Base-by-base conservation (phyloP, 2,888 invertebrate species). In the Dichetophora obliterata region DNA sequence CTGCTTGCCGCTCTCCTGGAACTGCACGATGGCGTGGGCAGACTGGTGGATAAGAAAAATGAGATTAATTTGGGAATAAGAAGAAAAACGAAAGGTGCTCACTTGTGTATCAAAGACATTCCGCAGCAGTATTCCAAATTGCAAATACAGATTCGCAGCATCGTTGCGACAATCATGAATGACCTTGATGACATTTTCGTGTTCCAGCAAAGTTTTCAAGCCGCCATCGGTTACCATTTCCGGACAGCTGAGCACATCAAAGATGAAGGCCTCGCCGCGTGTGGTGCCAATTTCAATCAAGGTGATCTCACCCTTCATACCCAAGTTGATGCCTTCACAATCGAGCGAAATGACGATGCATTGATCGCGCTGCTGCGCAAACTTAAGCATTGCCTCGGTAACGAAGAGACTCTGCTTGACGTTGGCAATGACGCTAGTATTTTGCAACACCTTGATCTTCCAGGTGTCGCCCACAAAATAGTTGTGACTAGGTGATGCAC, bases 81-180 rank as follows among this genome's bases (percentile, higher is more conserved):
- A 14, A 75, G 5, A 0, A 59, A 31, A 5, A 31, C 31, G 19
- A 16, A 34, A 48, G 8, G 0, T 3, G 79, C 85, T 83, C 87
- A 92, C 93, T 90, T 96, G 97, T 50, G 97, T 97, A 88, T 98
- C 97, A 88, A 98, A 97, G 71, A 98, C 95, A 89, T 94, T 95
- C 80, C 92, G 92, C 83, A 97, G 90, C 74, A 93, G 92, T 81
- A 97, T 95, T 82, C 94, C 94, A 91, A 94, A 97, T 87, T 97
- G 97, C 87, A 93, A 92, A 90, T 93, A 94, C 82, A 98, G 92
- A 90, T 96, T 96, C 66, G 94, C 94, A 77, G 96, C 95, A 90
- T 96, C 96, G 89, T 96, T 97, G 80, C 96, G 92, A 86, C 97
- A 97, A 88, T 98, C 97, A 88, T 98, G 97, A 85, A 96, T 94